Evolutionary conservation across 2,113 vertebrate species (phyloP), one percentile per base, ranked within the genome.

Genomic region (Gymnarchus niloticus): DNA sequence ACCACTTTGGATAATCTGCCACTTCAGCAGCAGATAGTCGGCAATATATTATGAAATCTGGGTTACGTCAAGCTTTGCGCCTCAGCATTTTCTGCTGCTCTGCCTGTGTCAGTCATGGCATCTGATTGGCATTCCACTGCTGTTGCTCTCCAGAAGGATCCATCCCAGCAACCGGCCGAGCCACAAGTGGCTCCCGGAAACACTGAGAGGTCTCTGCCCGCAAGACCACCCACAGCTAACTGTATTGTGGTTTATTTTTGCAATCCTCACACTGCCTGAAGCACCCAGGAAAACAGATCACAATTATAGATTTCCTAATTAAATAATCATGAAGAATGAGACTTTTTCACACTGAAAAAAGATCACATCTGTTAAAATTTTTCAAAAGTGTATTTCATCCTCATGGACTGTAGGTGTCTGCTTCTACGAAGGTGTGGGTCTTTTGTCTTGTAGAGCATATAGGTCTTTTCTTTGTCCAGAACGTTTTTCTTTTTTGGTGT

Each of bases 61-160:
- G 82, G 82, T 81, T 81, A 73, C 33, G n/a, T 82, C 82, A 37
- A 12, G 84, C 86, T 87, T 37, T 87, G 88, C 91, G 89, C 14
- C 76, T 89, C 89, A 87, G 6, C 46, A 87, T 10, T 83, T 90
- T 87, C 80, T 83, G 88, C 87, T 56, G 25, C 48, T 52, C 17
- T 1, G 12, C 87, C 88, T 87, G 89, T 84, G 89, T 92, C 84
- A 54, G 49, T 87, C 76, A 83, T 89, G 88, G 88, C 0, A 10
- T 87, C 85, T 90, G 89, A 92, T 86, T 91, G 89, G 87, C 85
- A 88, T 56, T 77, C 44, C 28, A 25, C 54, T 59, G 57, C 83
- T 51, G 1, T 85, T 83, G 65, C 37, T 90, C 81, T 83, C 88
- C 87, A 87, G 90, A 88, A 91, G 88, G 88, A 77, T 0, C 0